A percentile compares a stretch with the other conserved stretches of the same genome.
These are phyloP conservation scores for Montipora efflorescens DNA, from an alignment of 64 coral and sea anemone genomes.

Conservation along the genomic window DNA sequence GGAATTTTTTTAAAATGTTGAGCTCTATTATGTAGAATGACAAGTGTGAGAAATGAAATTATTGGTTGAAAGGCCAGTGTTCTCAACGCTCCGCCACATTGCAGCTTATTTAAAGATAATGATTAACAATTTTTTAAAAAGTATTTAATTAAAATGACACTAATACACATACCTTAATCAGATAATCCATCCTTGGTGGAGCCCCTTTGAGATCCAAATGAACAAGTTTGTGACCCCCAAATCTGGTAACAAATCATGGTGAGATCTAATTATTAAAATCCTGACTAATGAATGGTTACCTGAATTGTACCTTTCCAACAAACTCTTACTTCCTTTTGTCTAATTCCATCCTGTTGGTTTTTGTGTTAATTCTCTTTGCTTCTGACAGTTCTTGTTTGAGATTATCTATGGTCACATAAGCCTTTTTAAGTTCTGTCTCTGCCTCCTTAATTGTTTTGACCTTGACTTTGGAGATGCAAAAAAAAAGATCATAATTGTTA, in stretches of 20 bases:
- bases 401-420: neutral
- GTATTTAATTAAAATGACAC: neutral
- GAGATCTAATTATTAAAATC: too few relatives aligned
- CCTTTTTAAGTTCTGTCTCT: neutral
- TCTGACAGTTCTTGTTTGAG: neutral
- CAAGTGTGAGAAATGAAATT: too few relatives aligned
- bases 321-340: slow-evolving; percentile 9
- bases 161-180: slow-evolving; percentile 60
- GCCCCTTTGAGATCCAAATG: slow-evolving; percentile 95
- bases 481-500: neutral
- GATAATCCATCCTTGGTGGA: slow-evolving; percentile 86
- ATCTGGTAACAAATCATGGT: slow-evolving; percentile 32
- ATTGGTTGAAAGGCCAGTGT: too few relatives aligned
- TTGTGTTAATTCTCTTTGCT: neutral
- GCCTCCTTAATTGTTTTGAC: neutral
- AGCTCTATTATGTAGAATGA: too few relatives aligned
- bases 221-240: slow-evolving; percentile 80
- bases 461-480: neutral
- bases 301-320: neutral
- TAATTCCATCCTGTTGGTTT: neutral
- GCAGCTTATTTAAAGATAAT: too few relatives aligned
- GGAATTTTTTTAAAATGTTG: too few relatives aligned
- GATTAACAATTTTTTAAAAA: too few relatives aligned
- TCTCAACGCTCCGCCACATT: too few relatives aligned
- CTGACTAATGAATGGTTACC: neutral